These are phyloP conservation scores for Mylabris sibirica DNA, from an alignment of 2,888 invertebrate species.

Conservation along the genomic window DNA sequence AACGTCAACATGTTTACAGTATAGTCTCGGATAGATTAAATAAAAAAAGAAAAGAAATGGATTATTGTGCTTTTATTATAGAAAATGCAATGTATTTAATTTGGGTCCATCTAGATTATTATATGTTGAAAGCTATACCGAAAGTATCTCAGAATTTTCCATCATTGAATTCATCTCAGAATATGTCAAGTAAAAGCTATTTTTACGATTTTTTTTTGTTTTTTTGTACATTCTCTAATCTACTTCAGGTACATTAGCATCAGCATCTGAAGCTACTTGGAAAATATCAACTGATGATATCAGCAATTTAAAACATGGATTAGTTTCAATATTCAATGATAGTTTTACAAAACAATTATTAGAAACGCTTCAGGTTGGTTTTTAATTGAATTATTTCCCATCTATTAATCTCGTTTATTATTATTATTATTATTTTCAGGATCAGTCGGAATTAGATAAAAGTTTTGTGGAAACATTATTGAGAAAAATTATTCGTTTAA, in stretches of 20 bases:
- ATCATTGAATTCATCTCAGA: neutral
- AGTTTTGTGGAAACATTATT: conserved; percentile 77
- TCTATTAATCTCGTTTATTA: conserved; percentile 14
- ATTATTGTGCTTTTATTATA: conserved; percentile 71
- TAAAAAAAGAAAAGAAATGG: conserved; percentile 68
- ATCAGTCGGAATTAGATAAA: conserved; percentile 70
- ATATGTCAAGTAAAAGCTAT: conserved; percentile 3
- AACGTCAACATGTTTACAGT: conserved; percentile 58
- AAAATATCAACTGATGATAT: conserved; percentile 69
- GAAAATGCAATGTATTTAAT: conserved; percentile 77
- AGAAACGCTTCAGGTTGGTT: conserved; percentile 63
- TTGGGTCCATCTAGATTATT: conserved; percentile 80
- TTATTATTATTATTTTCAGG: conserved; percentile 63
- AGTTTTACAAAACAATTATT: conserved; percentile 78
- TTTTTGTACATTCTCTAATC: neutral
- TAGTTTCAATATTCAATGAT: conserved; percentile 79
- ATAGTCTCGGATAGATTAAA: conserved; percentile 64
- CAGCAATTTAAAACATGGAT: conserved; percentile 73
- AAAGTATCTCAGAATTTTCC: conserved; percentile 40
- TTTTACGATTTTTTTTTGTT: conserved; percentile 2
- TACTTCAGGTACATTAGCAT: conserved; percentile 58
- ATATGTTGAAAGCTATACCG: conserved; percentile 70
- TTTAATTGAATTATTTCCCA: conserved; percentile 9
- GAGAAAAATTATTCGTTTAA: conserved; percentile 79
- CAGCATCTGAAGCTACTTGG: conserved; percentile 65